Evolutionary conservation across 2,113 vertebrate genomes (phyloP), one percentile per base, ranked within the genome.

Genomic region (Zapus hudsonius): DNA sequence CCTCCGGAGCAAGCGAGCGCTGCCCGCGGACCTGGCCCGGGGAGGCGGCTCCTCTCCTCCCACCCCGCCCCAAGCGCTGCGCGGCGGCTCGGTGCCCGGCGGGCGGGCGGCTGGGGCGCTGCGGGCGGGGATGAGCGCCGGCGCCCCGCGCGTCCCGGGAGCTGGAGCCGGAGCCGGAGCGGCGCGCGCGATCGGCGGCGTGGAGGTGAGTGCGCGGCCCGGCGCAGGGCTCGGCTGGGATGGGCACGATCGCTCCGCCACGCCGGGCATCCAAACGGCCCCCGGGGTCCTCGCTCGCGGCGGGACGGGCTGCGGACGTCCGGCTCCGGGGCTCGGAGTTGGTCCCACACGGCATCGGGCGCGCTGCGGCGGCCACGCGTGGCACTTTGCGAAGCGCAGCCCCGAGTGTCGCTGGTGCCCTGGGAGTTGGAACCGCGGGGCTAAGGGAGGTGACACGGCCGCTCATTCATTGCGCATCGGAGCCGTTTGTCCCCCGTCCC

Each of bases 81-180:
- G 91, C 94, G 69, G 95, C 94, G 91, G 95, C 96, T 95, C 89
- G 92, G 95, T 92, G 93, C 96, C 94, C 91, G 91, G 91, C 91
- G 92, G 89, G 94, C 95, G 89, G 85, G 85, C 81, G 94, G 92
- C 93, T 94, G 80, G 89, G 92, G 83, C 92, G 93, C 95, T 82
- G 94, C 95, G 87, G 93, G 85, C 93, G 74, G 96, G 79, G 90
- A 94, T 94, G 96, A 79, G 89, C 93, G 64, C 82, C 42, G 82
- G 81, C 82, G 95, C 90, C 89, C 95, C 95, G 90, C 66, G 84
- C 83, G 92, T 90, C 89, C 95, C 92, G 75, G 95, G 95, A 94
- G 90, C 95, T 89, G 95, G 75, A 94, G 93, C 74, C 82, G 72
- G 96, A 79, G 87, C 94, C 94, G n/a, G n/a, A n/a, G n/a, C n/a